Evolutionary conservation across 2,888 invertebrate species (phyloP).

Genomic region (Allygus modestus): DNA sequence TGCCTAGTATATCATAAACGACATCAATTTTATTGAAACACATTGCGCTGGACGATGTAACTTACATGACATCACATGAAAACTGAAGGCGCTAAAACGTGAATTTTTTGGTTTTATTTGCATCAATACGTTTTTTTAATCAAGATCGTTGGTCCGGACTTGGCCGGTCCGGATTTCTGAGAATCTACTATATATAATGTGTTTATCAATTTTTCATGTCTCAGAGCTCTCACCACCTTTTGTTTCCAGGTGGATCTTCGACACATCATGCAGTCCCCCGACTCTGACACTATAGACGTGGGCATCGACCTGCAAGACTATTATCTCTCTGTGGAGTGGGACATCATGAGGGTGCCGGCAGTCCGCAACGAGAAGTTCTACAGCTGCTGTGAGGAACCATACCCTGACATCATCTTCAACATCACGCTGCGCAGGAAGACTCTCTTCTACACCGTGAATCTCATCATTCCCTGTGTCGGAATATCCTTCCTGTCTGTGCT

Average conservation of each 20-base stretch:
- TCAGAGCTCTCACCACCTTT: too few relatives aligned
- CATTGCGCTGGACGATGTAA: too few relatives aligned
- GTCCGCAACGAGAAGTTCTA: conserved; percentile 94
- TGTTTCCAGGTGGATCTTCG: conserved; percentile 88
- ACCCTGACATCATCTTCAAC: conserved; percentile 98
- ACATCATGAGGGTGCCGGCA: conserved; percentile 95
- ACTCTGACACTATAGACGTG: conserved; percentile 91
- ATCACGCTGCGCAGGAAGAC: conserved; percentile 96
- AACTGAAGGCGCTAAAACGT: too few relatives aligned
- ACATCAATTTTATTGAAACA: too few relatives aligned
- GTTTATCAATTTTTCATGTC: too few relatives aligned
- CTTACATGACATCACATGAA: too few relatives aligned
- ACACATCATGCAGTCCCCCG: conserved; percentile 91
- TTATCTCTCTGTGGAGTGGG: conserved; percentile 99
- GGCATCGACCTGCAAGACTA: conserved; percentile 96
- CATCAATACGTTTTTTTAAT: too few relatives aligned
- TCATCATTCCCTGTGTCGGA: conserved; percentile 98
- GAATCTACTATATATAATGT: too few relatives aligned
- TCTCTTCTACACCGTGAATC: conserved; percentile 97
- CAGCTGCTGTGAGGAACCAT: conserved; percentile 98
- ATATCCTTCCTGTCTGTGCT: conserved; percentile 98
- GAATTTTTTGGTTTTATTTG: too few relatives aligned
- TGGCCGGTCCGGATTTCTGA: too few relatives aligned
- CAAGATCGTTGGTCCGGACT: too few relatives aligned
- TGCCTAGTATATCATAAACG: too few relatives aligned